phyloP scores from a whole-genome alignment of 2,888 invertebrate species.

The Bombylius major region DNA sequence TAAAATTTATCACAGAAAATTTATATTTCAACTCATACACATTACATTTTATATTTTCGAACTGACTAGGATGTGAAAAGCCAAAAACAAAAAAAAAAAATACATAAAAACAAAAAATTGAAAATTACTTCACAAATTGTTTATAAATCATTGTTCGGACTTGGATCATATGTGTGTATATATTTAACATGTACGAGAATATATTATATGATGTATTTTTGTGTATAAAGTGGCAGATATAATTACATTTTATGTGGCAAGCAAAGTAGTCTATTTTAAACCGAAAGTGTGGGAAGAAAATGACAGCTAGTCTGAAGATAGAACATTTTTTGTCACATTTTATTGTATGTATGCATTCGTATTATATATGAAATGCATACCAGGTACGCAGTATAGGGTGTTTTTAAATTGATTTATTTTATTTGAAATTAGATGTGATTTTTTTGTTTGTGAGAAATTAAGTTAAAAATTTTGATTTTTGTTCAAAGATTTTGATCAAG shows the following conservation, averaged over 20 bases:
- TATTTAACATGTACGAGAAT: no score
- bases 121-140: slow-evolving; percentile 9
- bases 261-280: slow-evolving; percentile 6
- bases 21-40: background rate
- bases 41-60: background rate
- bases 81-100: background rate
- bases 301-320: slow-evolving; percentile 1
- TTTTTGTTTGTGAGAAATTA: no score
- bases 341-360: background rate
- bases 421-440: no score
- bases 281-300: slow-evolving; percentile 1
- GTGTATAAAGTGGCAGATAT: no score
- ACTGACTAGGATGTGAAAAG: slow-evolving; percentile 3
- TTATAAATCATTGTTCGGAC: slow-evolving; percentile 9
- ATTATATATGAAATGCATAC: no score
- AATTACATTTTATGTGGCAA: background rate
- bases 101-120: background rate
- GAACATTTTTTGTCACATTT: background rate
- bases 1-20: slow-evolving; percentile 4
- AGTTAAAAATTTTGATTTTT: no score
- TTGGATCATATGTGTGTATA: background rate
- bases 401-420: no score
- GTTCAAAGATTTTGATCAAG: no score
- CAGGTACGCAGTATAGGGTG: no score
- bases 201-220: no score